Conservation (phyloP, 2,888 invertebrate species). For the Drosophila lutescens region DNA sequence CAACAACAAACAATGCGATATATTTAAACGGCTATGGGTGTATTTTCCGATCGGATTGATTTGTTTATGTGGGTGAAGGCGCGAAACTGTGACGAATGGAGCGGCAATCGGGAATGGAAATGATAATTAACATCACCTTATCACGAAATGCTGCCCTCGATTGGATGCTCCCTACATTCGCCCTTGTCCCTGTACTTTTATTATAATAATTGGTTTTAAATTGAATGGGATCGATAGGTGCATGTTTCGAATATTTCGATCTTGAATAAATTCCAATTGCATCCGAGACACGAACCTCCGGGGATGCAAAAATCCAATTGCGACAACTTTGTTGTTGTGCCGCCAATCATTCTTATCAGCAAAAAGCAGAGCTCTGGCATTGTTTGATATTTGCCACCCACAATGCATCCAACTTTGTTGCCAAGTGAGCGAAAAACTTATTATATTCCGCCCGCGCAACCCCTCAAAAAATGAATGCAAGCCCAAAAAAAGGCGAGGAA, state of each 20-base stretch:
- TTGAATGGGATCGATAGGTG: constrained; percentile 2
- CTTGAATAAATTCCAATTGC: constrained; percentile 1
- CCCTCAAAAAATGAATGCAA: constrained; percentile 35
- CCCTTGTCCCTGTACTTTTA: constrained; percentile 27
- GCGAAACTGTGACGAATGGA: constrained; percentile 51
- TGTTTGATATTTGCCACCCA: constrained; percentile 53
- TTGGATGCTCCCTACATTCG: background rate
- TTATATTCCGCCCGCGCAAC: constrained; percentile 55
- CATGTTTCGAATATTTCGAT: background rate
- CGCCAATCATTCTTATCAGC: constrained; percentile 77
- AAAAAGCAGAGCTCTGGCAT: constrained; percentile 52
- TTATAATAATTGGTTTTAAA: constrained; percentile 3
- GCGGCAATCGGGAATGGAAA: constrained; percentile 26
- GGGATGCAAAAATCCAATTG: constrained; percentile 44
- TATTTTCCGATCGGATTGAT: constrained; percentile 10
- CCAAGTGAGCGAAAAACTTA: constrained; percentile 62
- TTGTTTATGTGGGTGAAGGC: constrained; percentile 34
- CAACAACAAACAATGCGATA: constrained; percentile 47
- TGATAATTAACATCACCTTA: constrained; percentile 37
- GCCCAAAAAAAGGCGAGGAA: constrained; percentile 36
- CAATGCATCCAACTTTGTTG: constrained; percentile 70
- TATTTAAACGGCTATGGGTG: constrained; percentile 33
- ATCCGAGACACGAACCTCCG: constrained; percentile 56
- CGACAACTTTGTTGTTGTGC: constrained; percentile 41
- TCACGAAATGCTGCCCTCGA: constrained; percentile 32